Percentiles rank a stretch among this genome's conserved stretches.
Evolutionary conservation across 2,888 invertebrate genomes (phyloP).

Genomic region (Allacma fusca): DNA sequence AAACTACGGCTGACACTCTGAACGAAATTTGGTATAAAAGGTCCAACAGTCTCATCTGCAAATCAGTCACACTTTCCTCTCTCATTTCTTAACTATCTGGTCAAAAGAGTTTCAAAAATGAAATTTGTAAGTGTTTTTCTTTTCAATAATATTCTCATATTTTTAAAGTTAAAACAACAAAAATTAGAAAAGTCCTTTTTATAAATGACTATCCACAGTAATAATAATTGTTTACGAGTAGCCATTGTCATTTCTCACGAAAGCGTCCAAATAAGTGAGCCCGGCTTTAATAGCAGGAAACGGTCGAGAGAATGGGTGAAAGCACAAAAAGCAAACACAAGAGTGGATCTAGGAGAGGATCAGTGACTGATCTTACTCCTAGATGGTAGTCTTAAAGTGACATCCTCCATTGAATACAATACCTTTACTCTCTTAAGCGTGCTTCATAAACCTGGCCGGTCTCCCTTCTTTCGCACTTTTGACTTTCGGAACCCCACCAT

Average conservation of each 20-base stretch:
- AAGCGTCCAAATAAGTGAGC: background rate
- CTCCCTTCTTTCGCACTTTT: too few relatives aligned
- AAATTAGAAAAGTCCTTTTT: too few relatives aligned
- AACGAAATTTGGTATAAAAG: conserved; percentile 37
- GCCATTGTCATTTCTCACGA: background rate
- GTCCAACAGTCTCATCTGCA: conserved; percentile 34
- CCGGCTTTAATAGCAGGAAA: conserved; percentile 7
- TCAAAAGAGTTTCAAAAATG: conserved; percentile 32
- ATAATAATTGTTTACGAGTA: too few relatives aligned
- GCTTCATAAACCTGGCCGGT: too few relatives aligned
- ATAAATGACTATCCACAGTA: too few relatives aligned
- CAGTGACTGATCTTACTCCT: too few relatives aligned
- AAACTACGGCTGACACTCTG: background rate
- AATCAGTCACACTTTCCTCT: conserved; percentile 42
- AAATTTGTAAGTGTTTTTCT: conserved; percentile 34
- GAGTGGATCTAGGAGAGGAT: too few relatives aligned
- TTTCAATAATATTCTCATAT: background rate
- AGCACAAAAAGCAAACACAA: background rate
- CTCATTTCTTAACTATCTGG: conserved; percentile 34
- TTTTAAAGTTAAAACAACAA: background rate
- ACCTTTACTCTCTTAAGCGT: too few relatives aligned
- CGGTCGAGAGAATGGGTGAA: background rate
- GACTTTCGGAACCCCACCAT: too few relatives aligned
- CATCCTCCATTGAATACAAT: too few relatives aligned
- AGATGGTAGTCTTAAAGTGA: too few relatives aligned